Conservation (phyloP, 2,888 invertebrate genomes). For the Aricia artaxerxes region DNA sequence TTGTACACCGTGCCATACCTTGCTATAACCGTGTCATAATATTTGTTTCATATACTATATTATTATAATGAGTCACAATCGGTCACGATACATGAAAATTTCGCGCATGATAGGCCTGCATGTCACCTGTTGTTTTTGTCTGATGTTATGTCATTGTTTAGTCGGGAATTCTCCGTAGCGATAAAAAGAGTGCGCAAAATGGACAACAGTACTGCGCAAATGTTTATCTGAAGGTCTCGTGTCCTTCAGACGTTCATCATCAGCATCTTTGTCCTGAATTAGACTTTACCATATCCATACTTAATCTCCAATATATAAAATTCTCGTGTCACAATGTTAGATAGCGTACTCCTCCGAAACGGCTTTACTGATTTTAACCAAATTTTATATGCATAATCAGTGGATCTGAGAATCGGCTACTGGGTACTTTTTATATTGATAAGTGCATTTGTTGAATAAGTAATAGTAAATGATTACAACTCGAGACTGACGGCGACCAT, state of each 20-base stretch:
- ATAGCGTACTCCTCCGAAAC: too few relatives aligned
- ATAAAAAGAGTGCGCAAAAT: constrained; percentile 28
- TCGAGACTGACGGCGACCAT: too few relatives aligned
- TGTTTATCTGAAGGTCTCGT: neutral
- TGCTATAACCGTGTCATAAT: too few relatives aligned
- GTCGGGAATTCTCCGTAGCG: constrained; percentile 31
- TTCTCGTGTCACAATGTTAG: too few relatives aligned
- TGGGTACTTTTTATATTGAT: too few relatives aligned
- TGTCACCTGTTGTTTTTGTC: neutral
- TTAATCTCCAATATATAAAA: too few relatives aligned
- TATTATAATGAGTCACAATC: neutral
- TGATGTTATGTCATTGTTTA: constrained; percentile 34
- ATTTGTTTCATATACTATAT: neutral
- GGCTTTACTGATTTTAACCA: too few relatives aligned
- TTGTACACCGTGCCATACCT: too few relatives aligned
- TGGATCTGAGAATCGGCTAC: too few relatives aligned
- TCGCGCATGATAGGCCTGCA: neutral
- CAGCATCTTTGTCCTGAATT: neutral
- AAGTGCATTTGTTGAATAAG: too few relatives aligned
- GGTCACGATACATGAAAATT: neutral
- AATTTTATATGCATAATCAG: too few relatives aligned
- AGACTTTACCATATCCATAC: neutral
- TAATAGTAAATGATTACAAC: too few relatives aligned
- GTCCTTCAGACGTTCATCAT: constrained; percentile 3
- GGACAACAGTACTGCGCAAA: neutral